Evolutionary conservation across 2,797 vertebrate species (phyloP).

Genomic region (Rhinoraja longicauda): DNA sequence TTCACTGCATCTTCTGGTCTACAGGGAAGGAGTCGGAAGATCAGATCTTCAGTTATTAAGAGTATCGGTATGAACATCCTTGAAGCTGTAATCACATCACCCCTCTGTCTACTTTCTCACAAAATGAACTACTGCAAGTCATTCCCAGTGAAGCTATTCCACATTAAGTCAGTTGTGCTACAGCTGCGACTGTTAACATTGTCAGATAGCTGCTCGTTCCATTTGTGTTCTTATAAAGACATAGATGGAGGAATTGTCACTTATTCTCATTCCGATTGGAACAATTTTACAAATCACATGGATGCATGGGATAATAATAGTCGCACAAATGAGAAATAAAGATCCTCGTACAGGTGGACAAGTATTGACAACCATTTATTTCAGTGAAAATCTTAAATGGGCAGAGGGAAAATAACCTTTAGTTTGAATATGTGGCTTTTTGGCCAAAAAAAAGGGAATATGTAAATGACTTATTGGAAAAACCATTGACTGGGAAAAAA

Average conservation of each 20-base stretch:
- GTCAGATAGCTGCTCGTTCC: background rate
- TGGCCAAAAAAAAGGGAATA: slow-evolving; percentile 28
- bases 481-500: slow-evolving; percentile 34
- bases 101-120: background rate
- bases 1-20: slow-evolving; percentile 19
- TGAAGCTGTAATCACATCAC: background rate
- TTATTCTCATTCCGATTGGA: background rate
- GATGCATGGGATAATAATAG: background rate
- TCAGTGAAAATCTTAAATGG: slow-evolving; percentile 52
- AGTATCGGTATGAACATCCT: background rate
- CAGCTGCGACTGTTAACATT: background rate
- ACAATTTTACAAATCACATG: background rate
- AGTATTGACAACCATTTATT: slow-evolving; percentile 42
- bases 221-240: background rate
- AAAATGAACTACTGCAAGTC: background rate
- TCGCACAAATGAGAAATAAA: background rate
- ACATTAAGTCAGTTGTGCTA: background rate
- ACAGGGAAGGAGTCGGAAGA: background rate
- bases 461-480: slow-evolving; percentile 39
- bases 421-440: slow-evolving; percentile 29
- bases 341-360: background rate
- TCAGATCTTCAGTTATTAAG: background rate
- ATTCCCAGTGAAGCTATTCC: background rate
- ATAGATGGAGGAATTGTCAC: background rate
- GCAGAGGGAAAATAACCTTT: slow-evolving; percentile 37